Evolutionary conservation across 1,140 invertebrate species (phyloP).

Genomic region (Aphelenchoides fujianensis): DNA sequence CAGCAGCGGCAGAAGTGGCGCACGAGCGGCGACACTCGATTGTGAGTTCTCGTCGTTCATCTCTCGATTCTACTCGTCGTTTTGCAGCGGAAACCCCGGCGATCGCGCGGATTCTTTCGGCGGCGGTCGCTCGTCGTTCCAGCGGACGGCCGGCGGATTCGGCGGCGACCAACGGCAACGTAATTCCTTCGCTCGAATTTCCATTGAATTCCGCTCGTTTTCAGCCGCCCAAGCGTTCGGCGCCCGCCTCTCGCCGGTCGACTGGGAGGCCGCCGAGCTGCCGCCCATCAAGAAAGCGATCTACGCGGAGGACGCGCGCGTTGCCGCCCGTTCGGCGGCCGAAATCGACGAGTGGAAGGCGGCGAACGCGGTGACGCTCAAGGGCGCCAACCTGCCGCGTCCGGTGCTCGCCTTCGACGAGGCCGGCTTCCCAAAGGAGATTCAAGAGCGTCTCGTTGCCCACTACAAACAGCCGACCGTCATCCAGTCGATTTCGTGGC

Average conservation of each 20-base stretch:
- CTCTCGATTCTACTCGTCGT: no score
- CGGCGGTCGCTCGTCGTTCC: background rate
- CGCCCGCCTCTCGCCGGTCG: no score
- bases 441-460: conserved; percentile 36
- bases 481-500: conserved; percentile 64
- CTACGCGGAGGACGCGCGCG: conserved; percentile 48
- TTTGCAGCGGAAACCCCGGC: no score
- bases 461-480: conserved; percentile 60
- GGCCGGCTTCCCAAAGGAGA: conserved; percentile 34
- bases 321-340: conserved; percentile 40
- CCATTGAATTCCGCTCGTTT: no score
- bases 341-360: conserved; percentile 55
- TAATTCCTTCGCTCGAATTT: no score
- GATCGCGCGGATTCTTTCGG: background rate
- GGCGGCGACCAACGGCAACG: no score
- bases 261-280: conserved; percentile 42
- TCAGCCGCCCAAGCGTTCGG: no score
- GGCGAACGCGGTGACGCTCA: conserved; percentile 54
- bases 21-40: background rate
- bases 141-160: no score
- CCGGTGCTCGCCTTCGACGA: conserved; percentile 57
- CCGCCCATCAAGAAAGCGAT: conserved; percentile 52
- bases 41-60: background rate
- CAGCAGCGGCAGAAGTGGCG: background rate
- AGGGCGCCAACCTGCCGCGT: conserved; percentile 50